Conservation (phyloP, 2,888 invertebrate genomes). For the Amiota mariae region DNA sequence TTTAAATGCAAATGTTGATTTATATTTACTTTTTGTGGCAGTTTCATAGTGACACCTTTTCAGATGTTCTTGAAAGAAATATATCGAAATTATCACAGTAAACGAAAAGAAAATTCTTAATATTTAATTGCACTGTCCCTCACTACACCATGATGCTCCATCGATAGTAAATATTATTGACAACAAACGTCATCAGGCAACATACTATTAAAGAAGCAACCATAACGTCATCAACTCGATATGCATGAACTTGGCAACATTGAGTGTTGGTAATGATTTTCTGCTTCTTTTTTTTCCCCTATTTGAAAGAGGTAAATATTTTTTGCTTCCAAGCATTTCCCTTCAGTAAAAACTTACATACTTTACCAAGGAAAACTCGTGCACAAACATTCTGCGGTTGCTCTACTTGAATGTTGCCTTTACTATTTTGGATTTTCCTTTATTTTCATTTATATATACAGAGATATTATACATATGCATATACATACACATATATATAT, state of each 20-base stretch:
- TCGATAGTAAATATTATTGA: neutral
- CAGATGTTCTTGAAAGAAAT: too few relatives aligned
- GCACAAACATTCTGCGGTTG: neutral
- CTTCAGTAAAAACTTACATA: too few relatives aligned
- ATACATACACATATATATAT: neutral
- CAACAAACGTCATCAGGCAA: conserved; percentile 10
- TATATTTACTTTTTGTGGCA: too few relatives aligned
- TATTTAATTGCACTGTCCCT: too few relatives aligned
- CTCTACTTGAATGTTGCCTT: neutral
- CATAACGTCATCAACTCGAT: conserved; percentile 8
- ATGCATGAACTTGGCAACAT: conserved; percentile 22
- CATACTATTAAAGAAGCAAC: neutral
- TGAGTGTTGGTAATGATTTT: conserved; percentile 17
- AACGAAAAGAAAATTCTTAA: too few relatives aligned
- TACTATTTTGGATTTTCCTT: neutral
- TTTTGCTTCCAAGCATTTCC: too few relatives aligned
- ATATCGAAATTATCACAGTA: too few relatives aligned
- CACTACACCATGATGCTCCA: too few relatives aligned
- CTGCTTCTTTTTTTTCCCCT: neutral
- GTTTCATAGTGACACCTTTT: too few relatives aligned
- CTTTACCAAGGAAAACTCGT: too few relatives aligned
- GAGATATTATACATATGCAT: neutral
- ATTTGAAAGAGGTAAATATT: too few relatives aligned
- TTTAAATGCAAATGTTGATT: too few relatives aligned
- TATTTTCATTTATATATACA: neutral